phyloP scores from a whole-genome alignment of 2,888 invertebrate genomes.

The Ptycholaimellus sp. region DNA sequence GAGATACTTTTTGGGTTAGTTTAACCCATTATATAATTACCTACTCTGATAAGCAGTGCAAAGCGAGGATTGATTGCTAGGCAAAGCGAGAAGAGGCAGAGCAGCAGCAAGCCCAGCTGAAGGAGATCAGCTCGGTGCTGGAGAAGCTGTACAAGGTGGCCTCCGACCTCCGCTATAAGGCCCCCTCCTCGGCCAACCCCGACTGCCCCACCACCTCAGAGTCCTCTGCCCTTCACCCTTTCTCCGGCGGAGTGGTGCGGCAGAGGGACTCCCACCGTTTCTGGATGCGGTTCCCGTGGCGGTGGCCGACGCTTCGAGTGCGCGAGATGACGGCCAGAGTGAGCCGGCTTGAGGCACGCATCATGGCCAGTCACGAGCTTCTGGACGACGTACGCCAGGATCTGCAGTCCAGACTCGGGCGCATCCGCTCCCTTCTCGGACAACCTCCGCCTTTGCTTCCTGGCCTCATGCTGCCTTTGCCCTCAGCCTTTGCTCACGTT shows the following conservation, averaged over 20 bases:
- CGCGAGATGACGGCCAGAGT: conserved; percentile 12
- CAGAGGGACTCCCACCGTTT: too few species aligned
- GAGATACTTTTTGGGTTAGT: too few species aligned
- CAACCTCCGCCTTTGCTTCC: neutral
- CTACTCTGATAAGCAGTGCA: too few species aligned
- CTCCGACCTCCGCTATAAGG: conserved; percentile 9
- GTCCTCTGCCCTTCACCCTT: conserved; percentile 4
- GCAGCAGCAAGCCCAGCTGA: too few species aligned
- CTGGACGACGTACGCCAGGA: conserved; percentile 10
- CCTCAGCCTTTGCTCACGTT: neutral
- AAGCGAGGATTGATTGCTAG: too few species aligned
- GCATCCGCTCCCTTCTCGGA: too few species aligned
- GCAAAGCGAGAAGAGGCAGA: too few species aligned
- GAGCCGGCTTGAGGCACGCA: conserved; percentile 10
- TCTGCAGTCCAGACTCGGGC: too few species aligned
- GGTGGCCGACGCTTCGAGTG: too few species aligned
- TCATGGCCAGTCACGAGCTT: conserved; percentile 8
- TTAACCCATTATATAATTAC: too few species aligned
- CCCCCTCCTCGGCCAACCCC: neutral
- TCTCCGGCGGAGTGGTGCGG: conserved; percentile 5
- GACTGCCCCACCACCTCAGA: neutral
- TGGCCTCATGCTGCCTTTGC: too few species aligned
- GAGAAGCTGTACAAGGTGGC: conserved; percentile 12
- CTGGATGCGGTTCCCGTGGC: too few species aligned
- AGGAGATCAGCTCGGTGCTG: conserved; percentile 10